These are phyloP conservation scores for Gymnothorax reevesii DNA, from an alignment of 2,797 vertebrate genomes.

Conservation along the genomic window DNA sequence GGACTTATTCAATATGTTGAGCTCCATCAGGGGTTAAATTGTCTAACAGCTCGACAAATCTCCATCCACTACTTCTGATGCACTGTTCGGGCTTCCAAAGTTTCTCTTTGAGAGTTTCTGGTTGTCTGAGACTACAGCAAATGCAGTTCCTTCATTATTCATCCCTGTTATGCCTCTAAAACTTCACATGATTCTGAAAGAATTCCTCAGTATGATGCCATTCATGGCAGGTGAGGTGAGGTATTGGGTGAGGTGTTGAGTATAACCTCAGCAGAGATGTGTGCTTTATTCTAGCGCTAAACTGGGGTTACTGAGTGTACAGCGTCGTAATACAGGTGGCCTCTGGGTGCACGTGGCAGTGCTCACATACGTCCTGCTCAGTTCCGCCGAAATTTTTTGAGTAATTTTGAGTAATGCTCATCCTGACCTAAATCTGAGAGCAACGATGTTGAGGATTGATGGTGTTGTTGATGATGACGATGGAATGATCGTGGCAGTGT, in stretches of 20 bases:
- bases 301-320: no score
- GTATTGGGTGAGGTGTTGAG: background rate
- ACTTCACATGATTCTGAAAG: background rate
- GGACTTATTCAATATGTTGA: conserved; percentile 53
- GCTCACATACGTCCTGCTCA: no score
- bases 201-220: background rate
- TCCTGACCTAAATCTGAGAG: no score
- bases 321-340: no score
- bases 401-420: no score
- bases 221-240: background rate
- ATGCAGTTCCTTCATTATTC: conserved; percentile 28
- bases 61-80: conserved; percentile 64
- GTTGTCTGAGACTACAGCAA: conserved; percentile 44
- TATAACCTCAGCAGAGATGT: background rate
- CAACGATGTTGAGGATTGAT: no score
- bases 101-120: conserved; percentile 53
- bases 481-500: no score
- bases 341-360: no score
- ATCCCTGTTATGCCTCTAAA: conserved; percentile 37
- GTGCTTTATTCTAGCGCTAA: no score
- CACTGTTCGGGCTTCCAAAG: conserved; percentile 17
- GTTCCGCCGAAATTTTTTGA: no score
- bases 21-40: conserved; percentile 57
- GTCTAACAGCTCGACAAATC: conserved; percentile 45
- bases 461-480: no score